Base-by-base conservation (phyloP, 2,797 vertebrate species). In the Hapalemur alaotrensis region DNA sequence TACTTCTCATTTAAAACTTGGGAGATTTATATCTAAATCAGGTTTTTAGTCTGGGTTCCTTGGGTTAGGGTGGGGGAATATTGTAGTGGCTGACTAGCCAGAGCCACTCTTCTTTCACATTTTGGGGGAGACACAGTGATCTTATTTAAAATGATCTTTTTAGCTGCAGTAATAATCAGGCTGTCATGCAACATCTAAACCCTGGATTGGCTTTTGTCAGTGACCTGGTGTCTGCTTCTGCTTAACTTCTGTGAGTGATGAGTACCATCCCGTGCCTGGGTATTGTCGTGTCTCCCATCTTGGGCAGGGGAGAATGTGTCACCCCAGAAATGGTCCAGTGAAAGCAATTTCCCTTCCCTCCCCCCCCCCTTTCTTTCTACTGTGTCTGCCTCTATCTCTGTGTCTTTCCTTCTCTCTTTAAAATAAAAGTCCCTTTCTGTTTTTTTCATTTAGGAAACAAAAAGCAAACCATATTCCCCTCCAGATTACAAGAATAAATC, bases 121-220 rank as follows among this genome's bases (percentile, higher is more conserved):
- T 94, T 28, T 80, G 78, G 23, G 22, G 18, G 35, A 38, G 54
- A 41, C 23, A 59, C 8, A 12, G 35, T 41, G 52, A 91, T 80
- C 52, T 46, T 92, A 25, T 72, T 92, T 59, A 61, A 94, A 93
- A 67, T 54, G 17, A n/a, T 48, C 70, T 82, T 87, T 96, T 4
- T 84, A 57, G 70, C 97, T 96, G n/a, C 91, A 91, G 15, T 82
- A 93, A 78, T 57, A 89, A 85, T 96, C 10, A 48, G 80, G 25
- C 70, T 97, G 20, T 91, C 95, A 75, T 52, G 67, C 72, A 90
- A 43, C 59, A 83, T 89, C 84, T 94, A 61, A 96, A 96, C 87
- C 63, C 61, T 91, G 96, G 97, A 91, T 90, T 79, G 93, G 94
- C 95, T 97, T 96, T 97, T 95, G 92, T 97, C 23, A 76, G 96